These are phyloP conservation scores for Laterallus jamaicensis DNA, from an alignment of 2,113 vertebrate genomes.

Conservation along the genomic window DNA sequence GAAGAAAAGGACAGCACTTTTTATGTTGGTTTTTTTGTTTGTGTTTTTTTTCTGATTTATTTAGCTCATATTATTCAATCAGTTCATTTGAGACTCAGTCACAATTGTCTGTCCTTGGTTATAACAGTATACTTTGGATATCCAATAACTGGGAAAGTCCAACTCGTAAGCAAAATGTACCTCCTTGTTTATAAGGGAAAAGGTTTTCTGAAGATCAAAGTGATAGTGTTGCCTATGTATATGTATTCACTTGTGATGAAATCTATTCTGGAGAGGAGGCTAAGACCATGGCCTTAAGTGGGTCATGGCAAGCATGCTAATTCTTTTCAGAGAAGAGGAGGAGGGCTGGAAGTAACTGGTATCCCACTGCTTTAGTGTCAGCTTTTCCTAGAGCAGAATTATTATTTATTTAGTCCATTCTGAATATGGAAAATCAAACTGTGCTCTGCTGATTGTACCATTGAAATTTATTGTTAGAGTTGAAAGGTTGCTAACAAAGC, in stretches of 20 bases:
- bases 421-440: conserved; percentile 37
- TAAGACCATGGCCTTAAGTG: background rate
- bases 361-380: conserved; percentile 23
- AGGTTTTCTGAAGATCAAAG: background rate
- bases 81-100: background rate
- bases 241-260: background rate
- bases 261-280: background rate
- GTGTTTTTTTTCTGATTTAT: background rate
- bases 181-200: background rate
- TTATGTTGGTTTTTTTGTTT: background rate
- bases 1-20: background rate
- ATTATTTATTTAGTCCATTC: conserved; percentile 27
- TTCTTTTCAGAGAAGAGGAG: conserved; percentile 3
- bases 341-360: background rate
- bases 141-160: background rate
- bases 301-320: background rate
- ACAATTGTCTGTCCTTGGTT: background rate
- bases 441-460: conserved; percentile 25
- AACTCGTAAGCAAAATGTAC: background rate
- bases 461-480: conserved; percentile 26
- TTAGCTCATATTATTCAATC: background rate
- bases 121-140: background rate
- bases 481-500: conserved; percentile 52
- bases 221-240: background rate
- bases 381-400: conserved; percentile 13